Percentiles rank a stretch among this genome's conserved stretches.
Evolutionary conservation across 2,888 invertebrate genomes (phyloP).

Genomic region (Perizoma flavofasciatum): DNA sequence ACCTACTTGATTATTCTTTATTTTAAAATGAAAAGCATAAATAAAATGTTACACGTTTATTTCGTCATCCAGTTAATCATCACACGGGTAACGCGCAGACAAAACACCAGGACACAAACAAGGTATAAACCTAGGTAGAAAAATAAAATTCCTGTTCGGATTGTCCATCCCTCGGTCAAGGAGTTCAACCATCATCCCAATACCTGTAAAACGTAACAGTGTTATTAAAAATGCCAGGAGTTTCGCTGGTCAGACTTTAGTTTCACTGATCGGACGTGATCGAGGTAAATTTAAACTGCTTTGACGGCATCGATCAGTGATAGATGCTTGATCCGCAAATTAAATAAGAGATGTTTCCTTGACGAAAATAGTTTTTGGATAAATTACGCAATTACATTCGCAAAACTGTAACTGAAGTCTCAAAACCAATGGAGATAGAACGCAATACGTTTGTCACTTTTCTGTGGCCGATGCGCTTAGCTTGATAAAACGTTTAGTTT

Average conservation of each 20-base stretch:
- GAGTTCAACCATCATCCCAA: conserved; percentile 45
- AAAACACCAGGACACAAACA: neutral
- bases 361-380: conserved; percentile 14
- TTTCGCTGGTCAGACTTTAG: neutral
- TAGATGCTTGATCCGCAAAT: too few species aligned
- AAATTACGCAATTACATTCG: conserved; percentile 25
- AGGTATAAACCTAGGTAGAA: conserved; percentile 20
- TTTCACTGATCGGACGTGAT: neutral
- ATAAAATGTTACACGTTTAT: conserved; percentile 11
- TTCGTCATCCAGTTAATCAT: conserved; percentile 12
- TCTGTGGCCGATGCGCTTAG: conserved; percentile 19
- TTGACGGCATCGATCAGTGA: neutral
- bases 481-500: conserved; percentile 8
- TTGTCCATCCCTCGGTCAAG: conserved; percentile 13
- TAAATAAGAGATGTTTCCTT: neutral
- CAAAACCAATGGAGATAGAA: conserved; percentile 3
- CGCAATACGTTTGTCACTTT: conserved; percentile 20
- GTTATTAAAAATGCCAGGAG: conserved; percentile 3
- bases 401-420: conserved; percentile 6
- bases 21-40: conserved; percentile 8
- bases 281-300: neutral
- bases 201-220: conserved; percentile 45
- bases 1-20: too few species aligned
- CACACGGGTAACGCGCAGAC: neutral
- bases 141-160: conserved; percentile 24